These are phyloP conservation scores for Orthosia cruda DNA, from an alignment of 2,888 invertebrate species.

Conservation along the genomic window DNA sequence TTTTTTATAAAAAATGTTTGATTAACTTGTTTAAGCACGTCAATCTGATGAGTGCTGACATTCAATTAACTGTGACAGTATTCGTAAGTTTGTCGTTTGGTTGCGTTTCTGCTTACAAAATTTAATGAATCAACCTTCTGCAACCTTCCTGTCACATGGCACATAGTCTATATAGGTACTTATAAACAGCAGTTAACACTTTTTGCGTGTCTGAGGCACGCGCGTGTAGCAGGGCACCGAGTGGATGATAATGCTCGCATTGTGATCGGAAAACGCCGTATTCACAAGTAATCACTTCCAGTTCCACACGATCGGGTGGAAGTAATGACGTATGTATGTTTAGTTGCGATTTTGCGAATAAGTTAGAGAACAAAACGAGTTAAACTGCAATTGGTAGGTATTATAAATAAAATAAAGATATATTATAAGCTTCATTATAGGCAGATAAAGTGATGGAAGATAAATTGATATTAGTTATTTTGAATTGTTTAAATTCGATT, in stretches of 20 bases:
- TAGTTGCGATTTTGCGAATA: constrained; percentile 11
- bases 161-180: neutral
- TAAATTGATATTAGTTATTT: too few species aligned
- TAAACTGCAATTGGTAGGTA: neutral
- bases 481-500: neutral
- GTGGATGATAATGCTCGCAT: constrained; percentile 21
- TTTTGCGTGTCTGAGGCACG: constrained; percentile 17
- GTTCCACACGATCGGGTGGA: constrained; percentile 14
- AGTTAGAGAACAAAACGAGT: constrained; percentile 4
- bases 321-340: constrained; percentile 5
- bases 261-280: constrained; percentile 31
- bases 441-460: too few species aligned
- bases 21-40: neutral
- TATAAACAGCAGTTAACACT: constrained; percentile 42
- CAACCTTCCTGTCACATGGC: neutral
- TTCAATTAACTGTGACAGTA: neutral
- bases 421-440: too few species aligned
- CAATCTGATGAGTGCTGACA: neutral
- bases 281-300: constrained; percentile 35
- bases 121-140: constrained; percentile 11
- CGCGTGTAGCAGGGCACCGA: constrained; percentile 3
- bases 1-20: too few species aligned
- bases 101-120: neutral
- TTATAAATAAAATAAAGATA: neutral
- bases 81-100: too few species aligned